Evolutionary conservation across 92 coral and sea anemone species (phyloP).

Genomic region (Epizoanthus illoricatus): DNA sequence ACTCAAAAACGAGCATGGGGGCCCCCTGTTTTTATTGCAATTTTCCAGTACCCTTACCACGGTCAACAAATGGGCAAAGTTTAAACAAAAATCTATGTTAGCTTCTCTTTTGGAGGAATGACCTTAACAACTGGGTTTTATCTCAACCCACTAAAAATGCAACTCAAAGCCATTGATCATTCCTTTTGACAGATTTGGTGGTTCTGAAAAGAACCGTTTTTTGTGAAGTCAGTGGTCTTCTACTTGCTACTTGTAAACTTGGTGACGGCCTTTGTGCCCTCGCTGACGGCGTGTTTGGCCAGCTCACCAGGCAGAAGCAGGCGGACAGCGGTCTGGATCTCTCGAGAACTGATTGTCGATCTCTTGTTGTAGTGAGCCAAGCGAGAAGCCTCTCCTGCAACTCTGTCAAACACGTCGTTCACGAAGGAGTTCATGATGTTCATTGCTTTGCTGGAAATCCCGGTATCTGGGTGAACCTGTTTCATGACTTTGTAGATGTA

Average conservation of each 20-base stretch:
- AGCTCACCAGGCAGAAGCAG: slow-evolving; percentile 28
- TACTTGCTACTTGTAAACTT: slow-evolving; percentile 51
- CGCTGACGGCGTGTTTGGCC: slow-evolving; percentile 48
- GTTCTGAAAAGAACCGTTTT: slow-evolving; percentile 37
- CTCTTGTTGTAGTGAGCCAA: slow-evolving; percentile 30
- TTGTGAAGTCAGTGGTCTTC: background rate
- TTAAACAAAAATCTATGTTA: too few species aligned
- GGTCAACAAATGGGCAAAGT: too few species aligned
- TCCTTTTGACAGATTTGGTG: slow-evolving; percentile 22
- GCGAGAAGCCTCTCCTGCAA: slow-evolving; percentile 28
- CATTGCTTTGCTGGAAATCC: slow-evolving; percentile 24
- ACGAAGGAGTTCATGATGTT: slow-evolving; percentile 25
- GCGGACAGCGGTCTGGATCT: slow-evolving; percentile 5
- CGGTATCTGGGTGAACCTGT: slow-evolving; percentile 18
- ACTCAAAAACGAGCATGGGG: too few species aligned
- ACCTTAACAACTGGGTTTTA: too few species aligned
- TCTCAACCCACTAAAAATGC: too few species aligned
- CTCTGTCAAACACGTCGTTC: slow-evolving; percentile 26
- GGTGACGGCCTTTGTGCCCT: slow-evolving; percentile 49
- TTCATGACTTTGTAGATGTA: slow-evolving; percentile 35
- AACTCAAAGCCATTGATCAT: background rate
- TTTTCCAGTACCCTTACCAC: too few species aligned
- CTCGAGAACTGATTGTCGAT: slow-evolving; percentile 11
- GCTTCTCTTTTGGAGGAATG: too few species aligned
- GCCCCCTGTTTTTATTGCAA: too few species aligned